Base-by-base conservation (phyloP, 1,140 invertebrate genomes). In the Bombus sibiricus region DNA sequence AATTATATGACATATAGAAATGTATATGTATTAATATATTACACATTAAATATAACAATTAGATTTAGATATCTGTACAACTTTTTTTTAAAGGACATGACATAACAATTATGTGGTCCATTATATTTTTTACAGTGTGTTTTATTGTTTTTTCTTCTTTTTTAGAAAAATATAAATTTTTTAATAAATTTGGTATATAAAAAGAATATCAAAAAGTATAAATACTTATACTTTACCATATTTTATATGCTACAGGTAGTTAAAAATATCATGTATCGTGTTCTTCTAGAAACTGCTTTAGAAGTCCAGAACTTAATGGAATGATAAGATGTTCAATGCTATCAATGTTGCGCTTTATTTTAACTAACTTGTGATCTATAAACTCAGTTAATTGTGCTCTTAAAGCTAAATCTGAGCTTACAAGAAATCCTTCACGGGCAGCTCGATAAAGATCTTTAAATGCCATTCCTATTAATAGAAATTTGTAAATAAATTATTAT, bases 361-460 rank as follows among this genome's bases (percentile, higher is more conserved):
- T 97, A 1, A 99, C 96, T 76, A 99, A 95, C 93, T 98, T 98
- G 94, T 99, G 99, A 95, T 99, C 98, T 71, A 98, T 95, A 94
- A 99, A 99, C 96, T 99, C 99, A 1, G 97, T 98, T 3, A 99
- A 95, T 91, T 99, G 98, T 8, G 98, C 97, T 87, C 98, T 96
- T 53, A 99, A 93, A 2, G 98, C 98, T 22, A 97, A 95, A 95
- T 99, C 98, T 6, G 98, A 98, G 92, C 98, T 99, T 0, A 99
- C 98, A 3, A 99, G 94, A 94, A 99, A 99, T 22, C 96, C 96
- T 95, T 99, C 98, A 71, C 98, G 96, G 87, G 98, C 98, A 89
- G 96, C 96, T 73, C 96, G 96, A 93, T 99, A 99, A 47, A 99
- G 95, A 91, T 98, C 97, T 93, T 97, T 97, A 91, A 99, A 98